Evolutionary conservation across 2,113 vertebrate genomes (phyloP).

Genomic region (Trogon melanurus): DNA sequence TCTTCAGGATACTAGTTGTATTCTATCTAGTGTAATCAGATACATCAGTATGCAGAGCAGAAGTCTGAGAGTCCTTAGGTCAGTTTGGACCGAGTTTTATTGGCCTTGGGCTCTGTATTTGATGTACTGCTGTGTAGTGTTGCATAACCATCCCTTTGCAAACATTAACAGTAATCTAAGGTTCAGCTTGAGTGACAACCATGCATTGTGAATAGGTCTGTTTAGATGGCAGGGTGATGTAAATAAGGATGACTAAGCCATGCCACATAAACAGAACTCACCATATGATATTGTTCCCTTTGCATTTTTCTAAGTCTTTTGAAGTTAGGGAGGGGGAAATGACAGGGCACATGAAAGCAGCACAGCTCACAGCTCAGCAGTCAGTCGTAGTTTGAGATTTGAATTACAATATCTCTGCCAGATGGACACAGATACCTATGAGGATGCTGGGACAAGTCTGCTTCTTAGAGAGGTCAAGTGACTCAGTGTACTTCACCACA

Average conservation of each 20-base stretch:
- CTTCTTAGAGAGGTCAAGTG: conserved; percentile 49
- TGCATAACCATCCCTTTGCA: background rate
- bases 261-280: conserved; percentile 24
- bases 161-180: background rate
- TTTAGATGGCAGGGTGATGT: conserved; percentile 43
- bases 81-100: background rate
- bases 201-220: background rate
- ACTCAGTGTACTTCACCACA: conserved; percentile 19
- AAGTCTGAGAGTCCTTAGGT: conserved; percentile 1
- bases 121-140: background rate
- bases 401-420: conserved; percentile 58
- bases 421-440: conserved; percentile 58
- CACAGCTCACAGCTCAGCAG: conserved; percentile 41
- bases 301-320: conserved; percentile 50
- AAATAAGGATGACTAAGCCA: conserved; percentile 24
- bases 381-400: conserved; percentile 45
- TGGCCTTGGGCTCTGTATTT: background rate
- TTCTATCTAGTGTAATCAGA: background rate
- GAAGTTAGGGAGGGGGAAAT: conserved; percentile 34
- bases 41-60: conserved; percentile 22
- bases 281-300: conserved; percentile 53
- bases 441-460: conserved; percentile 24
- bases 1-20: background rate
- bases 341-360: conserved; percentile 20
- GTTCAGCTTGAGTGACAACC: conserved; percentile 16